These are phyloP conservation scores for Dasypus novemcinctus DNA, from an alignment of 2,113 vertebrate species.

Conservation along the genomic window DNA sequence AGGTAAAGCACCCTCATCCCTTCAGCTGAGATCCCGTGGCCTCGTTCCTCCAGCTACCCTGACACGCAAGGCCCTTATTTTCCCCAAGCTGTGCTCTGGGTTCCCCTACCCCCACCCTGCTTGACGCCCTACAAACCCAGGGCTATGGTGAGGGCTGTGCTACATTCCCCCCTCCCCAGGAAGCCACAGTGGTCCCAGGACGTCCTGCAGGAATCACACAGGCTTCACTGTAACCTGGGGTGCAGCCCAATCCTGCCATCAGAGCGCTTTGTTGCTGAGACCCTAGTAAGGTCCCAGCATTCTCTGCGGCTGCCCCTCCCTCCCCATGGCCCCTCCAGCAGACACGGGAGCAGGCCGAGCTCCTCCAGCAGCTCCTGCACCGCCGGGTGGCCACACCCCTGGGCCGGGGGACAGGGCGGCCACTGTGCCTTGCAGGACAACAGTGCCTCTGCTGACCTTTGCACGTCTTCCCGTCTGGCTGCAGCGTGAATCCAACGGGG, in stretches of 20 bases:
- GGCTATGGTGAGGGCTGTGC: fast-evolving
- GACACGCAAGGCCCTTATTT: not conserved
- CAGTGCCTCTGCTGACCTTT: constrained; percentile 90
- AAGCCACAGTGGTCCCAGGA: not conserved
- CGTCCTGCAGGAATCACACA: fast-evolving
- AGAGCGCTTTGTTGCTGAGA: not conserved
- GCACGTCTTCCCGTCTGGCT: constrained; percentile 97
- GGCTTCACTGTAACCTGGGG: fast-evolving
- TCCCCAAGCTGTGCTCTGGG: fast-evolving
- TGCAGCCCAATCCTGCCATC: not conserved
- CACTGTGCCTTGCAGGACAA: not conserved
- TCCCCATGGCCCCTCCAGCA: not conserved
- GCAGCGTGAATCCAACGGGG: constrained; percentile 96
- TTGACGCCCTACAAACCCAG: fast-evolving
- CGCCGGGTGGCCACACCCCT: not conserved
- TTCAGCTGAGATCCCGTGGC: not conserved
- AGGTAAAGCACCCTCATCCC: fast-evolving
- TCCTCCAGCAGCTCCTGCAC: fast-evolving
- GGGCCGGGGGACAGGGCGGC: not conserved
- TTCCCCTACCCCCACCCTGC: not conserved
- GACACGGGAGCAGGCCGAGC: fast-evolving
- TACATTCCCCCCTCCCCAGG: fast-evolving
- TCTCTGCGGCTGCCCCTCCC: not conserved
- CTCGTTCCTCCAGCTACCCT: not conserved
- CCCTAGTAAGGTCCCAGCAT: too few relatives aligned